Percentiles rank a stretch among this genome's conserved stretches.
Conservation (phyloP, 2,113 vertebrate genomes). For the Dromaius novaehollandiae region DNA sequence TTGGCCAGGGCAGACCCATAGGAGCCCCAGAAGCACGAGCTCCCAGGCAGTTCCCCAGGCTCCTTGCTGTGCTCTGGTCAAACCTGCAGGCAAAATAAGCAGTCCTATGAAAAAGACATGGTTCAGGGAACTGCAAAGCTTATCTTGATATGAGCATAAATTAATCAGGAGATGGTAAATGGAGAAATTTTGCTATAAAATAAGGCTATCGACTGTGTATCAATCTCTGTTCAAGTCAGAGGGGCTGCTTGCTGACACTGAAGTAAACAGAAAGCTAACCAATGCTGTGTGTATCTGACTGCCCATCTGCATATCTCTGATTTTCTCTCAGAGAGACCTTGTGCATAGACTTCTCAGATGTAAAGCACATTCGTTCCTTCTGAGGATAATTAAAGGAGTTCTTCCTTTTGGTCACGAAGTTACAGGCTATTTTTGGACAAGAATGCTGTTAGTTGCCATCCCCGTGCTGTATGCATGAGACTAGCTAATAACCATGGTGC, state of each 20-base stretch:
- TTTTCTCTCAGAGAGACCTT: not conserved
- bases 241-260: not conserved
- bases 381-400: not conserved
- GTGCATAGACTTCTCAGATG: not conserved
- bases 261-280: not conserved
- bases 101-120: not conserved
- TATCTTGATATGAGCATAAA: not conserved
- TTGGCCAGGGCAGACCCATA: too few species aligned
- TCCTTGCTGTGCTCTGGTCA: not conserved
- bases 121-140: not conserved
- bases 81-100: not conserved
- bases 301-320: not conserved
- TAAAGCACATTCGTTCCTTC: not conserved
- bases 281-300: not conserved
- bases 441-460: not conserved
- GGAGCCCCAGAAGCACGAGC: too few species aligned
- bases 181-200: not conserved
- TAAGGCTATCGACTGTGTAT: not conserved
- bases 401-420: not conserved
- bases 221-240: not conserved
- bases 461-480: not conserved
- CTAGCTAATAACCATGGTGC: not conserved
- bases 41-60: too few species aligned
- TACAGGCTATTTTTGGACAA: conserved; percentile 7
- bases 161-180: not conserved